Conservation (phyloP, 1,140 invertebrate genomes). For the Ephestia elutella region DNA sequence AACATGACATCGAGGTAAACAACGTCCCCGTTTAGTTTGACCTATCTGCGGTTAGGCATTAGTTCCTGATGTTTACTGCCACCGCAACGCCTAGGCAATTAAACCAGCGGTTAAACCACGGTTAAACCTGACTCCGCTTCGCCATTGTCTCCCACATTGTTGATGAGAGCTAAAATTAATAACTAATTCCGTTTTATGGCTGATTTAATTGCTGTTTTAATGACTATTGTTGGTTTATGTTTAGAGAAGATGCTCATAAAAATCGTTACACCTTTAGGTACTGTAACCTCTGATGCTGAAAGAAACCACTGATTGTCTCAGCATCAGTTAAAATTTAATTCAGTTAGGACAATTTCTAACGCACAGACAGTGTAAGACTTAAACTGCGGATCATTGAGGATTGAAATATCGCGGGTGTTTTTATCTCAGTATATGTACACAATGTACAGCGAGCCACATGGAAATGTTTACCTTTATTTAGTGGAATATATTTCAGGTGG, state of each 20-base stretch:
- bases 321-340: too few relatives aligned
- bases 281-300: too few relatives aligned
- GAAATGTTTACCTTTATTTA: too few relatives aligned
- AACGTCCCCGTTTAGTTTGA: slow-evolving; percentile 34
- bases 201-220: neutral
- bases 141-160: slow-evolving; percentile 36
- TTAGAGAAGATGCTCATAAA: neutral
- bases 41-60: slow-evolving; percentile 57
- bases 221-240: neutral
- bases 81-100: slow-evolving; percentile 55
- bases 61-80: slow-evolving; percentile 58
- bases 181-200: neutral
- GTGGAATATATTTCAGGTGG: too few relatives aligned
- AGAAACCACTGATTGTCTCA: too few relatives aligned
- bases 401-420: too few relatives aligned
- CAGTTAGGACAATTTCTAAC: too few relatives aligned
- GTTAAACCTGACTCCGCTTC: neutral
- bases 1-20: neutral
- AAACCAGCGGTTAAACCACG: slow-evolving; percentile 29
- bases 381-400: too few relatives aligned
- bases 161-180: neutral
- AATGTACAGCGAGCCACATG: too few relatives aligned
- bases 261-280: too few relatives aligned
- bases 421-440: too few relatives aligned
- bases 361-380: too few relatives aligned